Percentiles rank a stretch among this genome's conserved stretches.
phyloP scores from a whole-genome alignment of 1,140 invertebrate species.

The Drosophila yakuba region DNA sequence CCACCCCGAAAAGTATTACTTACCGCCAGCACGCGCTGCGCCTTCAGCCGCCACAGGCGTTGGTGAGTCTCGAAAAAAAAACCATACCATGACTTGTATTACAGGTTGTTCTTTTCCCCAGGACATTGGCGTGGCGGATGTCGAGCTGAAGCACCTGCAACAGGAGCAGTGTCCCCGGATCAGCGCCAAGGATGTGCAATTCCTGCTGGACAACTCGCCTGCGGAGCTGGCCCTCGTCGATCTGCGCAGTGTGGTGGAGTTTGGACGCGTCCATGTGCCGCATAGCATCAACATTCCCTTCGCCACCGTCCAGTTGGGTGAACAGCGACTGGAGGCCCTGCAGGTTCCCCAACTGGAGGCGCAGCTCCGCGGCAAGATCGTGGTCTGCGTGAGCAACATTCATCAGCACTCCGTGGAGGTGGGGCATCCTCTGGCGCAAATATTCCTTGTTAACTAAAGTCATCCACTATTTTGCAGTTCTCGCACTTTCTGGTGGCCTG shows the following conservation, averaged over 20 bases:
- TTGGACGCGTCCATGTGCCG: slow-evolving; percentile 89
- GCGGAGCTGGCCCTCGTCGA: slow-evolving; percentile 91
- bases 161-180: slow-evolving; percentile 92
- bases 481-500: slow-evolving; percentile 89
- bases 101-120: slow-evolving; percentile 63
- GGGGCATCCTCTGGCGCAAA: not conserved
- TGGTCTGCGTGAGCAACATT: slow-evolving; percentile 92
- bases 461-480: slow-evolving; percentile 86
- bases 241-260: slow-evolving; percentile 90
- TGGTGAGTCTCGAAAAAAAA: slow-evolving; percentile 29
- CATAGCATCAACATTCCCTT: slow-evolving; percentile 95
- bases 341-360: slow-evolving; percentile 87
- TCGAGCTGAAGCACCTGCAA: slow-evolving; percentile 89
- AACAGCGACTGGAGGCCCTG: slow-evolving; percentile 87
- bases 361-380: slow-evolving; percentile 87
- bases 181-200: slow-evolving; percentile 92
- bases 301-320: slow-evolving; percentile 89
- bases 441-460: not conserved
- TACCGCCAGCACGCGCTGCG: slow-evolving; percentile 87
- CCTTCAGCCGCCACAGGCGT: slow-evolving; percentile 30
- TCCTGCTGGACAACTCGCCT: slow-evolving; percentile 88
- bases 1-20: slow-evolving; percentile 94
- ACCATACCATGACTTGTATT: not conserved
- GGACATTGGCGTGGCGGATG: slow-evolving; percentile 88
- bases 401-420: slow-evolving; percentile 91